Percentiles rank a stretch among this genome's conserved stretches.
Evolutionary conservation across 2,888 invertebrate species (phyloP).

Genomic region (Neelides folsomi): DNA sequence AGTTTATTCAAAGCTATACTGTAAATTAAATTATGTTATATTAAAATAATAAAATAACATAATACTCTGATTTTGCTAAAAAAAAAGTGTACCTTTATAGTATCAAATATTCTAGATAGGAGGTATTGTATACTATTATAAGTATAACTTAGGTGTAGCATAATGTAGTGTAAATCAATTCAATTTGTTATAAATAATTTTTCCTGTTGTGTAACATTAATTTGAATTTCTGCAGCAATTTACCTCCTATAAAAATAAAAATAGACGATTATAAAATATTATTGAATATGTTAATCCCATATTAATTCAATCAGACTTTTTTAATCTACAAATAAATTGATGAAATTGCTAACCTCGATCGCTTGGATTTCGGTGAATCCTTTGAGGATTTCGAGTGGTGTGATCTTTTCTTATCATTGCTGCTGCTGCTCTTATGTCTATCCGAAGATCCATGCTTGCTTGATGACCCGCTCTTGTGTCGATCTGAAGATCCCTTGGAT

Average conservation of each 20-base stretch:
- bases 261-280: too few species aligned
- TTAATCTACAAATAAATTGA: too few species aligned
- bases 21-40: not conserved
- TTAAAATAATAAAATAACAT: not conserved
- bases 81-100: too few species aligned
- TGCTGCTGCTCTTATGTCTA: constrained; percentile 34
- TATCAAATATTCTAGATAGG: too few species aligned
- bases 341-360: constrained; percentile 47
- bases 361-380: constrained; percentile 46
- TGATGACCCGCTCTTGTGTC: not conserved
- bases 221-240: constrained; percentile 8
- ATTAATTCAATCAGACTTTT: too few species aligned
- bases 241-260: constrained; percentile 3
- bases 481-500: not conserved
- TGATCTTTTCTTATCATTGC: constrained; percentile 52
- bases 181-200: not conserved
- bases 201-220: constrained; percentile 12
- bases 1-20: too few species aligned
- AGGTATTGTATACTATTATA: too few species aligned
- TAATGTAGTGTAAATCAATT: too few species aligned
- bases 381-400: constrained; percentile 53
- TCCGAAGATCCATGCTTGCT: not conserved
- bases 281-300: too few species aligned
- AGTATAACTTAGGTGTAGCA: too few species aligned
- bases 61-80: not conserved